Evolutionary conservation across 2,888 invertebrate species (phyloP), one percentile per base, ranked within the genome.

Genomic region (Drosophila birchii): DNA sequence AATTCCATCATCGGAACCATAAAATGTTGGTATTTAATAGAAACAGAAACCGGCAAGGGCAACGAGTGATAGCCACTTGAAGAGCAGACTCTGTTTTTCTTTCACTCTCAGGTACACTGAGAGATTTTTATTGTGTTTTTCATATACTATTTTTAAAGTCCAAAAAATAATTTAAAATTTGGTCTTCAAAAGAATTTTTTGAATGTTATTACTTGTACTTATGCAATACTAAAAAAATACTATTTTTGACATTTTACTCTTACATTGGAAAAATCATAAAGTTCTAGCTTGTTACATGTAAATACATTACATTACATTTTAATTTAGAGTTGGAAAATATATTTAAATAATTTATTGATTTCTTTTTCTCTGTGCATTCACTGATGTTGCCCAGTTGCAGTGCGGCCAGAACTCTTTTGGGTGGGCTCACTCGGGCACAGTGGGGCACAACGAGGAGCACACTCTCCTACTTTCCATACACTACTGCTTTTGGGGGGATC

Each of bases 11-110:
- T 83, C 88, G 76, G 36, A 38, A 20, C 34, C 39, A 41, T 57
- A 54, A 44, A 36, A 34, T 43, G 47, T 20, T 29, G 49, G 43
- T 36, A 66, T 43, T 63, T 70, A 70, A 71, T 49, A 66, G 60
- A 75, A 70, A 66, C 61, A 39, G 61, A 73, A 73, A 71, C 66
- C 86, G 64, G 81, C 76, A 83, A 81, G 78, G 78, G 78, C 76
- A 83, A 71, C 85, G 89, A 89, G 80, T 87, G 90, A 90, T 90
- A 80, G 79, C 89, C 90, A 88, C 89, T 88, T 90, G 87, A 86
- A 76, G 53, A 64, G 63, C 56, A 29, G 41, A 6, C 72, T 38
- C 47, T 23, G 71, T 32, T 11, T 58, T 8, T 36, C 23, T 57
- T 38, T 38, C 32, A 29, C 41, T n/a, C 47, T 32, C 41, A n/a